Base-by-base conservation (phyloP, 2,113 vertebrate species). In the Anthoscopus minutus region DNA sequence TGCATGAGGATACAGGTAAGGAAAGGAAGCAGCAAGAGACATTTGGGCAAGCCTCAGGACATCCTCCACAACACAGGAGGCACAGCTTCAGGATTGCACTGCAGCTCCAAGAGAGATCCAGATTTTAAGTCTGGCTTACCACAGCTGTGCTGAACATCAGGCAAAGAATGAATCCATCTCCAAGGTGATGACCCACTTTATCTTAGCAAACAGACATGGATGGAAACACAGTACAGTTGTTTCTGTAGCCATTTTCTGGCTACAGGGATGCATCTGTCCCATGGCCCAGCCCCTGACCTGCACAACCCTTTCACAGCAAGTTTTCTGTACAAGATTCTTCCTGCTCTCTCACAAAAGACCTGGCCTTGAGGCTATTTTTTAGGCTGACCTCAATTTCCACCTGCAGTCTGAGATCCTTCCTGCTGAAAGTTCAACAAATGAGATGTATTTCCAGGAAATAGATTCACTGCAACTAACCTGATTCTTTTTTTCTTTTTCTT, bases 371-470 rank as follows among this genome's bases (percentile, higher is more conserved):
- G 33, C 31, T 95, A 11, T 76, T 92, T 67, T 71, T 44, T 0
- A 45, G 33, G 53, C 57, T 93, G 88, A 89, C 50, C 40, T 87
- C 69, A 66, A 19, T 80, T 95, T 85, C 65, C 65, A 54, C 23
- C 69, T 66, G 86, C 86, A 87, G 73, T 50, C 73, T 79, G 56
- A 84, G 44, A 82, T 67, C 30, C 70, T 89, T 91, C 86, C 89
- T 92, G 84, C 35, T 74, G 40, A 22, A 84, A 53, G 31, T 30
- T 78, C 28, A 84, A 37, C 57, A 64, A 71, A 56, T 11, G 51
- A 74, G 17, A 40, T 15, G 31, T 20, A 44, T 85, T 91, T 96
- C 70, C 88, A 89, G 81, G 92, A 96, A 93, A 82, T 5, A 53
- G 31, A 56, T 25, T n/a, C 69, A 38, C 9, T 23, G 31, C 16